Base-by-base conservation (phyloP, 2,113 vertebrate genomes). In the Grus americana region DNA sequence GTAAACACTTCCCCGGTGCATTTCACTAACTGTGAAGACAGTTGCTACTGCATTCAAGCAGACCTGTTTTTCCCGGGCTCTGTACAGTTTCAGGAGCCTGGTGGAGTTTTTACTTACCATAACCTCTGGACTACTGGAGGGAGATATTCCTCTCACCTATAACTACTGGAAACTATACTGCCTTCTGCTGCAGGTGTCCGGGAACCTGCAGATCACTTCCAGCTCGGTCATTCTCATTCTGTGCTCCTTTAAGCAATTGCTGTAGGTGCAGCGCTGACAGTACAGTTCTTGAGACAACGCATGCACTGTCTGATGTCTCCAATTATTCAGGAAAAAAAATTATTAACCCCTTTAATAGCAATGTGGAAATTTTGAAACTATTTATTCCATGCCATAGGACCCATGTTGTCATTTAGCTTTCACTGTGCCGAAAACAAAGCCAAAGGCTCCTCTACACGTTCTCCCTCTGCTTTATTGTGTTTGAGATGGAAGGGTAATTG, bases 401-500 rank as follows among this genome's bases (percentile, higher is more conserved):
- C 58, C 26, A 7, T 47, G 54, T 66, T 86, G 57, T 66, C 70
- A 30, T 92, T 89, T 55, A 95, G 81, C 49, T 92, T 93, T 89
- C 47, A 32, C 44, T 89, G 1, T 9, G 15, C 70, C 4, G 11
- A 74, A 87, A 91, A 87, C 62, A 85, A 89, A 90, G 59, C 85
- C 78, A 95, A 83, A 83, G 38, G 23, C 81, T 95, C 49, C 58
- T 89, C 54, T 50, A 27, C n/a, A 44, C 3, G 0, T 93, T 74
- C 63, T 80, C 23, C 38, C 73, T 93, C 55, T 70, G 71, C 50
- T 92, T 67, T 68, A 54, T 62, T 94, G 76, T 74, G 72, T 76
- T 91, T 86, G 75, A 96, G 83, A 82, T 91, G 71, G 79, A 89
- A 95, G 76, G n/a, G 63, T 67, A 82, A 82, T 84, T 61, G 46